These are phyloP conservation scores for Abscondita cerata DNA, from an alignment of 2,888 invertebrate species.

Conservation along the genomic window DNA sequence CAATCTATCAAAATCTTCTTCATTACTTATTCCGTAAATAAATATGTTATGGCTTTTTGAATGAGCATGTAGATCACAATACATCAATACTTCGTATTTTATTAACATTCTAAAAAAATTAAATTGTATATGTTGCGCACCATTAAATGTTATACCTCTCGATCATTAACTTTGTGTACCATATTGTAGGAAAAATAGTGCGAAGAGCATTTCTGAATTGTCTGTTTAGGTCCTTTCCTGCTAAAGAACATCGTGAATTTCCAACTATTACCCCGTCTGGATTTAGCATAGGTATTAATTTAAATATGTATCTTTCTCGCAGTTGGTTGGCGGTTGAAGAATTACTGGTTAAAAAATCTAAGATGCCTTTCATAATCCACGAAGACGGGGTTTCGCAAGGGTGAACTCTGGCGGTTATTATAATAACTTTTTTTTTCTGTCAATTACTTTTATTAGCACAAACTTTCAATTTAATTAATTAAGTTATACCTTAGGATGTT, in stretches of 20 bases:
- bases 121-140: not conserved
- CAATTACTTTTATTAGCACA: no score
- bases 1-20: constrained; percentile 76
- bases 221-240: constrained; percentile 93
- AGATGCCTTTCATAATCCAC: constrained; percentile 97
- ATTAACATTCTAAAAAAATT: constrained; percentile 74
- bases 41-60: constrained; percentile 95
- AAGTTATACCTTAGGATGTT: no score
- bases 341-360: constrained; percentile 88
- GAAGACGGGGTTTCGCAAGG: constrained; percentile 95
- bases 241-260: constrained; percentile 88
- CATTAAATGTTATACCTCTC: constrained; percentile 65
- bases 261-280: constrained; percentile 95
- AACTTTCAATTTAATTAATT: no score
- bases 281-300: constrained; percentile 95
- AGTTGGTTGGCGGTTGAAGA: constrained; percentile 80
- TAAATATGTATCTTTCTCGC: constrained; percentile 92
- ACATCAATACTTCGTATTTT: constrained; percentile 89
- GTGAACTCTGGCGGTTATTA: constrained; percentile 91
- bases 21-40: constrained; percentile 93
- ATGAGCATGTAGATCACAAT: constrained; percentile 94
- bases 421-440: constrained; percentile 85
- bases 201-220: constrained; percentile 93
- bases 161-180: constrained; percentile 91
- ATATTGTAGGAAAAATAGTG: constrained; percentile 92